Base-by-base conservation (phyloP, 2,888 invertebrate genomes). In the Quadroppia sp. region DNA sequence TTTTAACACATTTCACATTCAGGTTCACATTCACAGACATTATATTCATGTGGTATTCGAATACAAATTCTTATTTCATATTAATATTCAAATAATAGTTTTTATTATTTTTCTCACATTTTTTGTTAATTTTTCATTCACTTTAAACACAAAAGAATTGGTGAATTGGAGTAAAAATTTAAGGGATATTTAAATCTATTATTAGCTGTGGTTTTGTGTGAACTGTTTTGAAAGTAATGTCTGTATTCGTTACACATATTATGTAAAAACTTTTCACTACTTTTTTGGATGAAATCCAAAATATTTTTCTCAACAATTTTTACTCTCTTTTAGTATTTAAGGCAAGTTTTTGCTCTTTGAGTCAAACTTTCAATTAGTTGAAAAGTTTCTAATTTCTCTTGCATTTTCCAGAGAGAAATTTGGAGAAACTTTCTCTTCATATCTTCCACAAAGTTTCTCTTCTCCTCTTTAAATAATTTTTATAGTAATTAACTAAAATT, bases 211-310 rank as follows among this genome's bases (percentile, higher is more conserved):
- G 6, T 45, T 45, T 45, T 45, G 11, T 45, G 2, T 45, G 6
- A 6, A 45, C 6, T 45, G 11, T 2, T 15, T 45, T 45, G 6
- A 45, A 15, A 45, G 11, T 36, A 4, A 11, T 36, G 11, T 15
- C 15, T 15, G 45, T 45, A 13, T 45, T 45, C 15, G 45, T 45
- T 45, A 15, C 17, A 45, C 6, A 45, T 45, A 45, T 45, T 45
- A 15, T 45, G 15, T 45, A 17, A 17, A 15, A 45, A 45, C 11
- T 45, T 45, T 45, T 45, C 15, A 17, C 45, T 2, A 17, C 11
- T 45, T 45, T 36, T 45, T 45, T 45, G 45, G 45, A 45, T 45
- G 15, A 45, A 45, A 45, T 45, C 45, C 45, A 45, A 45, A 45
- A 7, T 45, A 11, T 45, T 45, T 45, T 45, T 17, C 17, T 2